Evolutionary conservation across 2,888 invertebrate species (phyloP).

Genomic region (Platynereis dumerilii): DNA sequence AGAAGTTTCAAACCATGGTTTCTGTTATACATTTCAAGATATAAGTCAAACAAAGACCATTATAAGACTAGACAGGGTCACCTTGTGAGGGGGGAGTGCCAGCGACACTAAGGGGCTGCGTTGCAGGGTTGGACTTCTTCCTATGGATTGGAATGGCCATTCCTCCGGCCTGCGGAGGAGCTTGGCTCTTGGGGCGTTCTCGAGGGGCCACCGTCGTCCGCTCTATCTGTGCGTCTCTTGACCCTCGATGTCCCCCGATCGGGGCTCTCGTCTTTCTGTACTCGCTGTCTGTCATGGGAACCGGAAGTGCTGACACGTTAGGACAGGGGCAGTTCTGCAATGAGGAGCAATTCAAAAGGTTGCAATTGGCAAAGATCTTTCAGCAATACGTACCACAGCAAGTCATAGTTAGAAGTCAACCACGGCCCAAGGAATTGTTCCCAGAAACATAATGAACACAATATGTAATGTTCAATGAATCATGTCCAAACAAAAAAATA

Average conservation of each 20-base stretch:
- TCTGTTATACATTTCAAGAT: too few species aligned
- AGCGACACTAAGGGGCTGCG: slow-evolving; percentile 42
- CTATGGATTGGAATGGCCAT: slow-evolving; percentile 57
- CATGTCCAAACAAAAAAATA: too few species aligned
- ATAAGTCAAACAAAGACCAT: too few species aligned
- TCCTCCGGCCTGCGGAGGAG: slow-evolving; percentile 22
- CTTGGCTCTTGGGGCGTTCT: slow-evolving; percentile 30
- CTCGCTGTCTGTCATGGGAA: slow-evolving; percentile 77
- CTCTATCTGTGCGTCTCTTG: slow-evolving; percentile 4
- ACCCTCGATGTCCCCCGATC: background rate
- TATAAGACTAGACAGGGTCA: too few species aligned
- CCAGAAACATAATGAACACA: too few species aligned
- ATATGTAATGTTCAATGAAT: too few species aligned
- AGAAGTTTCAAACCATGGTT: too few species aligned
- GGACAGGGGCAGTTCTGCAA: slow-evolving; percentile 8
- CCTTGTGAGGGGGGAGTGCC: slow-evolving; percentile 8
- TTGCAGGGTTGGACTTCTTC: slow-evolving; percentile 47
- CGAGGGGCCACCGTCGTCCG: slow-evolving; percentile 30
- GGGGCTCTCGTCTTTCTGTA: slow-evolving; percentile 50
- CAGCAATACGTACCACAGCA: too few species aligned
- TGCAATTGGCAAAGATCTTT: background rate
- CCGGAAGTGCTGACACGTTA: slow-evolving; percentile 70
- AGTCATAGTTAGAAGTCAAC: too few species aligned
- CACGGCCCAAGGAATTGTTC: too few species aligned
- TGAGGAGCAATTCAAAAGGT: background rate